phyloP scores from a whole-genome alignment of 37 sponge, comb jelly and placozoan species.

The Petrosia ficiformis region DNA sequence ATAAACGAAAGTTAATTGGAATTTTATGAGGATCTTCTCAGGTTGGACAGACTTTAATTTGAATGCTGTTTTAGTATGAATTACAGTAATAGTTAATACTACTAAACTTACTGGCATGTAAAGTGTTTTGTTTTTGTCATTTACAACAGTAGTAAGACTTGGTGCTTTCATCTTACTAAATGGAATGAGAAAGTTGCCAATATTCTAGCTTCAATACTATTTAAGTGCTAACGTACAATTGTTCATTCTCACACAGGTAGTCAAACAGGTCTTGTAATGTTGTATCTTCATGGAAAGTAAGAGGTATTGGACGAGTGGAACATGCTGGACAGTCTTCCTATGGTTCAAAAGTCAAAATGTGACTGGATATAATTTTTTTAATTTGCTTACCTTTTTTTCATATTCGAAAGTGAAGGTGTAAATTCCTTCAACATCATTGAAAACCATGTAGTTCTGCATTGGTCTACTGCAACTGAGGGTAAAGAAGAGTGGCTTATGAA shows the following conservation, averaged over 20 bases:
- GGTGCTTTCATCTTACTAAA: constrained; percentile 69
- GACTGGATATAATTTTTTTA: not conserved
- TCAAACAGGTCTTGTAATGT: constrained; percentile 83
- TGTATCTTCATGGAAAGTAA: constrained; percentile 64
- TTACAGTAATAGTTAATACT: constrained; percentile 3
- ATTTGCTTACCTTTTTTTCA: constrained; percentile 88
- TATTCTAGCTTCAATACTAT: not conserved
- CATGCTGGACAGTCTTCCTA: constrained; percentile 94
- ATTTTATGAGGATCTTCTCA: too few relatives aligned
- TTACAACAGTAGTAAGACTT: constrained; percentile 73
- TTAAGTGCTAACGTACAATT: constrained; percentile 42
- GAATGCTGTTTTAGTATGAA: not conserved
- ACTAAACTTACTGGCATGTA: constrained; percentile 78
- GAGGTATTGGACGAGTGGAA: constrained; percentile 55
- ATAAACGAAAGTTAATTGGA: too few relatives aligned
- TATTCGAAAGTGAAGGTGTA: constrained; percentile 86
- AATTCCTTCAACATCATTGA: constrained; percentile 93
- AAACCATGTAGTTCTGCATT: constrained; percentile 95
- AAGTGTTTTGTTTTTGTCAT: constrained; percentile 83
- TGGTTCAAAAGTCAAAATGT: not conserved
- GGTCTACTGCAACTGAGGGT: constrained; percentile 66
- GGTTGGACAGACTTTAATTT: too few relatives aligned
- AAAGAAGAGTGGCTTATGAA: not conserved
- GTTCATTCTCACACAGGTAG: constrained; percentile 72
- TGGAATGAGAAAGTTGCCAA: too few relatives aligned